A percentile compares a stretch with the other conserved stretches of the same genome.
These are phyloP conservation scores for Spinus olivaceus DNA, from an alignment of 2,797 vertebrate genomes.

Conservation along the genomic window DNA sequence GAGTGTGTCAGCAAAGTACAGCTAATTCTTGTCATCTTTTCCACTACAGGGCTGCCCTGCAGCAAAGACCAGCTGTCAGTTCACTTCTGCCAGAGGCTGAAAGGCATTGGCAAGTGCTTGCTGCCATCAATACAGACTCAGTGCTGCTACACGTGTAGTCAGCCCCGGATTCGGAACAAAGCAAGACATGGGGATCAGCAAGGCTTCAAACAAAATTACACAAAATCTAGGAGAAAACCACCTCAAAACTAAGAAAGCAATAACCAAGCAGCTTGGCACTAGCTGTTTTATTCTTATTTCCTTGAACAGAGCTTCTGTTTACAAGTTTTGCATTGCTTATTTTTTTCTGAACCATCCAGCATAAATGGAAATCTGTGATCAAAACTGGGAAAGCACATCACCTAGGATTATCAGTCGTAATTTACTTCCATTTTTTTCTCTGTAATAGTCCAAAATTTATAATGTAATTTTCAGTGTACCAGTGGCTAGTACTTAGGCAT, in stretches of 20 bases:
- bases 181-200: conserved; percentile 2
- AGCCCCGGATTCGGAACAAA: background rate
- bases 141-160: conserved; percentile 74
- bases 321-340: background rate
- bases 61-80: conserved; percentile 73
- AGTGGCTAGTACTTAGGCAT: background rate
- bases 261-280: background rate
- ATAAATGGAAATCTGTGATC: background rate
- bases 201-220: background rate
- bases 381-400: background rate
- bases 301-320: conserved; percentile 3
- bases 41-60: conserved; percentile 63
- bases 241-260: background rate
- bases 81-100: conserved; percentile 77
- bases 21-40: conserved; percentile 16
- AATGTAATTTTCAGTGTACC: background rate
- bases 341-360: background rate
- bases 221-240: conserved; percentile 23
- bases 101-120: conserved; percentile 71
- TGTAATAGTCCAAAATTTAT: background rate
- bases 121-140: conserved; percentile 62
- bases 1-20: background rate
- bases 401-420: background rate
- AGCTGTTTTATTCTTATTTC: background rate
- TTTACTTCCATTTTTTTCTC: background rate